Evolutionary conservation across 2,113 vertebrate species (phyloP).

Genomic region (Phrynosoma platyrhinos): DNA sequence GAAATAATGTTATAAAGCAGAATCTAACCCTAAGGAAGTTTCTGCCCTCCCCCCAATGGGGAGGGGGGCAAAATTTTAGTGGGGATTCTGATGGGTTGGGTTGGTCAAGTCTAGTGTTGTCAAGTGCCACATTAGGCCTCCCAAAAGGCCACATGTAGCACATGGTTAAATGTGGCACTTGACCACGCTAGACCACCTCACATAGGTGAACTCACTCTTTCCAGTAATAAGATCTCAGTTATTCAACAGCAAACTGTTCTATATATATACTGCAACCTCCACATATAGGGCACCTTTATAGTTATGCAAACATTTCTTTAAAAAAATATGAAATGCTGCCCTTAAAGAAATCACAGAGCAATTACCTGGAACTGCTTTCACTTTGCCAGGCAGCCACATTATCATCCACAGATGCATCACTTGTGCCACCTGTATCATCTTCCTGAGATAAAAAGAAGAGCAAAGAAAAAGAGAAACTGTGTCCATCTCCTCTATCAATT

Average conservation of each 20-base stretch:
- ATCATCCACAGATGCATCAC: slow-evolving; percentile 87
- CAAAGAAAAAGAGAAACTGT: not conserved
- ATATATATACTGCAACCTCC: too few relatives aligned
- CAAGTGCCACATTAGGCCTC: too few relatives aligned
- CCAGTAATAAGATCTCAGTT: not conserved
- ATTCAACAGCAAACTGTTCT: not conserved
- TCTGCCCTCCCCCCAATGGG: too few relatives aligned
- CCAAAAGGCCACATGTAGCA: too few relatives aligned
- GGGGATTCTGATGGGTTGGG: too few relatives aligned
- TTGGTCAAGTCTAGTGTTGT: too few relatives aligned
- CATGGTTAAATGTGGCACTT: too few relatives aligned
- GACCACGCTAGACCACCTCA: too few relatives aligned
- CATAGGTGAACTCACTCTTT: not conserved
- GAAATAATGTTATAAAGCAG: too few relatives aligned
- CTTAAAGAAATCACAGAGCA: not conserved
- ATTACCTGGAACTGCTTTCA: slow-evolving; percentile 94
- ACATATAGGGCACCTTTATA: not conserved
- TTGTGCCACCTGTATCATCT: slow-evolving; percentile 86
- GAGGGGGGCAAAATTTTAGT: too few relatives aligned
- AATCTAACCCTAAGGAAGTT: too few relatives aligned
- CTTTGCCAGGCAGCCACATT: slow-evolving; percentile 90
- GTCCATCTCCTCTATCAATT: not conserved
- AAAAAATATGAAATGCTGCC: not conserved
- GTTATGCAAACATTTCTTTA: not conserved
- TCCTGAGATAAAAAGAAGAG: slow-evolving; percentile 70